Conservation (phyloP, 1,140 invertebrate genomes). For the Batillaria attramentaria region DNA sequence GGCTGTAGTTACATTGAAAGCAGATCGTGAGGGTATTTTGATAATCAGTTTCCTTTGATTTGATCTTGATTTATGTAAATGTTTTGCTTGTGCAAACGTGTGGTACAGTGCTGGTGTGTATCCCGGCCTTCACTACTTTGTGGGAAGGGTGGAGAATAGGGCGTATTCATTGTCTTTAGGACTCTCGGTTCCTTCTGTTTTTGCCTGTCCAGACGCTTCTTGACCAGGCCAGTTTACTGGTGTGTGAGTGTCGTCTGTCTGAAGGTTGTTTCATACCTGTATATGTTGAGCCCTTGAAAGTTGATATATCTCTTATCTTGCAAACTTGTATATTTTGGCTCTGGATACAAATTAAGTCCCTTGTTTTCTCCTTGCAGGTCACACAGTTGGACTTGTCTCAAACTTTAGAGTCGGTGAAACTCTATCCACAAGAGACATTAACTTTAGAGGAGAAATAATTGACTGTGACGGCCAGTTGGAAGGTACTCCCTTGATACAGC, state of each 20-base stretch:
- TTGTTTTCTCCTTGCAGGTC: slow-evolving; percentile 78
- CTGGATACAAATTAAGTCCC: not conserved
- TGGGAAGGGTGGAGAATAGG: too few relatives aligned
- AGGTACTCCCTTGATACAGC: too few relatives aligned
- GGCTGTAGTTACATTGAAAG: not conserved
- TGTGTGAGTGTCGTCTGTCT: not conserved
- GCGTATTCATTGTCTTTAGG: too few relatives aligned
- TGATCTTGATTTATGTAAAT: not conserved
- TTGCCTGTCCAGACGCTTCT: too few relatives aligned
- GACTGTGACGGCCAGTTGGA: not conserved
- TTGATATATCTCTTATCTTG: not conserved
- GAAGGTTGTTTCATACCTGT: not conserved
- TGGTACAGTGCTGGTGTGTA: too few relatives aligned
- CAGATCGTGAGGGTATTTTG: not conserved
- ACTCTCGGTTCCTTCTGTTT: too few relatives aligned
- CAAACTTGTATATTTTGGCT: not conserved
- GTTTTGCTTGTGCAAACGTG: not conserved
- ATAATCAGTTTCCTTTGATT: not conserved
- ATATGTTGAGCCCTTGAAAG: not conserved
- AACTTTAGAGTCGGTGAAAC: slow-evolving; percentile 85
- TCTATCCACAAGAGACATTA: slow-evolving; percentile 92
- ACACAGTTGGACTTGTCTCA: slow-evolving; percentile 83
- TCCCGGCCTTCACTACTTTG: too few relatives aligned
- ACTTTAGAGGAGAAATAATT: slow-evolving; percentile 84
- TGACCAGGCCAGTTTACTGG: too few relatives aligned